A percentile compares a stretch with the other conserved stretches of the same genome.
These are phyloP conservation scores for Clitarchus hookeri DNA, from an alignment of 2,888 invertebrate species.

Conservation along the genomic window DNA sequence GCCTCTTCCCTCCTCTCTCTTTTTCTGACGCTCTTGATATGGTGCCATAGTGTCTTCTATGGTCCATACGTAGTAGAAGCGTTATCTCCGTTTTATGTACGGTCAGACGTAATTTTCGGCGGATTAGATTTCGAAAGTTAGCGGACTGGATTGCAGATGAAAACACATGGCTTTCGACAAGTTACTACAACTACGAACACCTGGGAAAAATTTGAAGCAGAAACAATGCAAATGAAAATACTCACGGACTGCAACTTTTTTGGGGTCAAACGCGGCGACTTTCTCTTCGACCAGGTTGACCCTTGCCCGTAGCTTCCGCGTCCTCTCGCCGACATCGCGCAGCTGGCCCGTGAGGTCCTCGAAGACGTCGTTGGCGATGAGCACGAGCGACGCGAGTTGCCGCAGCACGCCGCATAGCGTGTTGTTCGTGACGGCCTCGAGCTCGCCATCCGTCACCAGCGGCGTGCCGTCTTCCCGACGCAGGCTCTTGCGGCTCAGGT, in stretches of 20 bases:
- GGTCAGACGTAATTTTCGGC: no score
- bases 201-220: not conserved
- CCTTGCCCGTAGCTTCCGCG: conserved; percentile 70
- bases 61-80: no score
- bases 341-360: conserved; percentile 77
- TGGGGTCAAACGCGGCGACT: conserved; percentile 79
- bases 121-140: no score
- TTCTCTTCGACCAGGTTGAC: conserved; percentile 72
- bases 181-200: not conserved
- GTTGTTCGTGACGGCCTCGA: conserved; percentile 85
- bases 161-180: no score
- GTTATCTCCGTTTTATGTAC: no score
- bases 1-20: no score
- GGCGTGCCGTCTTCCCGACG: conserved; percentile 64
- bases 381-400: conserved; percentile 83
- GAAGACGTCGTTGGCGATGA: conserved; percentile 85
- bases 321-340: conserved; percentile 72
- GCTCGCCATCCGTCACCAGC: conserved; percentile 71
- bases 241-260: conserved; percentile 94
- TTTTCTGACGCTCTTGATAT: no score
- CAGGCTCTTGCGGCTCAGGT: conserved; percentile 66
- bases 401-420: conserved; percentile 82
- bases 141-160: no score
- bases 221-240: conserved; percentile 50
- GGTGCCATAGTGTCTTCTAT: no score